Base-by-base conservation (phyloP, 2,888 invertebrate genomes). In the Melipona bicolor region DNA sequence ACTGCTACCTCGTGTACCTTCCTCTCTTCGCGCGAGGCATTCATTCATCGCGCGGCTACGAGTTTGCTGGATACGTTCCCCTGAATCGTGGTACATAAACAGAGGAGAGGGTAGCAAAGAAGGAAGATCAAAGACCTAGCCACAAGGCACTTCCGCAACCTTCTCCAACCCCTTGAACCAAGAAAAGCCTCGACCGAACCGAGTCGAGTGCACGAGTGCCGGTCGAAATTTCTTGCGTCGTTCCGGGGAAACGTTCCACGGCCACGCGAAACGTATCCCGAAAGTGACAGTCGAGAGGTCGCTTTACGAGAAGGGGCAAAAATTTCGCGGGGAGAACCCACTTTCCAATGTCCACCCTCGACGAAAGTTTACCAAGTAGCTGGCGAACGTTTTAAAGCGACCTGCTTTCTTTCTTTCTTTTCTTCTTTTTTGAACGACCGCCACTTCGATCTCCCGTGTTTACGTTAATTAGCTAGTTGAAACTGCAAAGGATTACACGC, bases 401-500 rank as follows among this genome's bases (percentile, higher is more conserved):
- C 79, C 65, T 21, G n/a, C 11, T 67, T 67, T 15, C 27, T 65
- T 59, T 27, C 24, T 54, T 56, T 56, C 64, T 43, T 27, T 27
- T 27, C 27, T 50, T 62, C 43, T 43, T 27, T 27, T n/a, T 36
- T 13, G 9, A 43, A 43, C 36, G 36, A 43, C 9, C 36, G 9
- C 56, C 43, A 77, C 52, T 65, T 54, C 49, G 43, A 61, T 59
- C 43, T 32, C 32, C 13, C 32, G 77, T 21, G 79, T 70, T 76
- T 84, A 83, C 76, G 72, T 76, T 83, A 84, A 84, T 84, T 79
- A 83, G 84, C 65, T 76, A 68, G 65, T n/a, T 54, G 84, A 79
- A 76, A 76, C 76, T 61, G 83, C 70, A 69, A 79, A 81, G 77
- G 72, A 81, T 78, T 81, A 62, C 72, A 54, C 9, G 67, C 59